phyloP scores from a whole-genome alignment of 92 coral and sea anemone species.

The Porites cylindrica region DNA sequence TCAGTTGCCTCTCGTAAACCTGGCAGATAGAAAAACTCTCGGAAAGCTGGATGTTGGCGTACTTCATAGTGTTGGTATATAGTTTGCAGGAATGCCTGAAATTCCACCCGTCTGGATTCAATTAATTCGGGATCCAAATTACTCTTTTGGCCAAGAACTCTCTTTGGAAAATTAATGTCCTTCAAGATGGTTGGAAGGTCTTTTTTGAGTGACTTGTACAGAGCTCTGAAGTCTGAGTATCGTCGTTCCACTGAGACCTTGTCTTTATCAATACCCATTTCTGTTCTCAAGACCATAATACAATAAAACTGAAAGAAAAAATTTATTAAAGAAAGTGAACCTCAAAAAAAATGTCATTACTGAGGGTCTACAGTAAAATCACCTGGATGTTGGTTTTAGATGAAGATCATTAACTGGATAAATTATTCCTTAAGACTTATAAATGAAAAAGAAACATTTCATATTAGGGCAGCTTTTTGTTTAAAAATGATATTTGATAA shows the following conservation, averaged over 20 bases:
- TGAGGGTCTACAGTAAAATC: not conserved
- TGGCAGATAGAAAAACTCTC: slow-evolving; percentile 89
- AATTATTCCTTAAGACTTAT: too few relatives aligned
- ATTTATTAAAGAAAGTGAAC: not conserved
- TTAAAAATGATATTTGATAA: too few relatives aligned
- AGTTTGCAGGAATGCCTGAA: slow-evolving; percentile 78
- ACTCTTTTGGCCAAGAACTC: slow-evolving; percentile 74
- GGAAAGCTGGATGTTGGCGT: slow-evolving; percentile 75
- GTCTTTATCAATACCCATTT: slow-evolving; percentile 83
- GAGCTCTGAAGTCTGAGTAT: slow-evolving; percentile 85
- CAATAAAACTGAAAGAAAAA: slow-evolving; percentile 73
- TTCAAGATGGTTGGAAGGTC: slow-evolving; percentile 63
- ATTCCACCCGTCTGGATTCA: slow-evolving; percentile 70
- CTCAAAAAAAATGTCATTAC: not conserved
- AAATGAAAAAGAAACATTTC: too few relatives aligned
- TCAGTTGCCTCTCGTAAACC: slow-evolving; percentile 83
- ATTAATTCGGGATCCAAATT: slow-evolving; percentile 79
- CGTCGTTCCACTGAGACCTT: slow-evolving; percentile 86
- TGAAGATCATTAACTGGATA: too few relatives aligned
- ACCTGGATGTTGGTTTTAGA: not conserved
- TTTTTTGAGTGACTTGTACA: slow-evolving; percentile 87
- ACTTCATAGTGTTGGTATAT: slow-evolving; percentile 71
- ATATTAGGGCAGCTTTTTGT: too few relatives aligned
- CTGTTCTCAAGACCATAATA: slow-evolving; percentile 80
- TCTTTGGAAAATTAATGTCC: slow-evolving; percentile 82